Evolutionary conservation across 2,888 invertebrate species (phyloP), one percentile per base, ranked within the genome.

Genomic region (Cordilura impudica): DNA sequence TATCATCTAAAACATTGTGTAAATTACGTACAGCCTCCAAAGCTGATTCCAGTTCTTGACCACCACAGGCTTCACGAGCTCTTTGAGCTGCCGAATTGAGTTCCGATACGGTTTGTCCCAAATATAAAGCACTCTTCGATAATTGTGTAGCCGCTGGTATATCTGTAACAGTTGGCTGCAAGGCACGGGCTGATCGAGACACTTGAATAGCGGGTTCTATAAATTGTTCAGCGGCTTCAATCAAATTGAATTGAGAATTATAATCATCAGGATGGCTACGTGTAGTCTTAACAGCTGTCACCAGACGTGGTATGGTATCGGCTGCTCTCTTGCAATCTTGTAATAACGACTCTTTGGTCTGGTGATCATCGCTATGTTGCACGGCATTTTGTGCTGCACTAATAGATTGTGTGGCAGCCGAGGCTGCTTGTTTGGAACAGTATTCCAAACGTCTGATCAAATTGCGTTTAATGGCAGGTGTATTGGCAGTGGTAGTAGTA

Each of bases 381-480:
- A 93, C 93, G 0, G 96, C 96, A 83, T 95, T 95, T 83, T 96
- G 95, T 0, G 97, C 95, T 0, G 98, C 95, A 0, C 96, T 94
- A 82, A 98, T 94, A 84, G 97, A 95, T 88, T 98, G 98, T 0
- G 97, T 97, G 0, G 97, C 97, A 69, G 96, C 95, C 0, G 96
- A 93, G 0, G 96, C 95, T 0, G 97, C 96, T 83, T 95, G 95
- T 81, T 95, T 94, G 0, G 97, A 96, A 81, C 95, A 95, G 85
- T 93, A 92, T 91, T 94, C 90, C 16, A 92, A 90, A 23, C 93
- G 91, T 83, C 93, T 92, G 21, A 95, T 93, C n/a, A 95, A 89
- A 86, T 93, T 95, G 83, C 91, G 93, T 86, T 94, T 94, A 85
- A 93, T 92, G 2, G 94, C 94, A 18, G 95, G 95, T 0, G 93